Base-by-base conservation (phyloP, 2,113 vertebrate species). In the Bombycilla garrulus region DNA sequence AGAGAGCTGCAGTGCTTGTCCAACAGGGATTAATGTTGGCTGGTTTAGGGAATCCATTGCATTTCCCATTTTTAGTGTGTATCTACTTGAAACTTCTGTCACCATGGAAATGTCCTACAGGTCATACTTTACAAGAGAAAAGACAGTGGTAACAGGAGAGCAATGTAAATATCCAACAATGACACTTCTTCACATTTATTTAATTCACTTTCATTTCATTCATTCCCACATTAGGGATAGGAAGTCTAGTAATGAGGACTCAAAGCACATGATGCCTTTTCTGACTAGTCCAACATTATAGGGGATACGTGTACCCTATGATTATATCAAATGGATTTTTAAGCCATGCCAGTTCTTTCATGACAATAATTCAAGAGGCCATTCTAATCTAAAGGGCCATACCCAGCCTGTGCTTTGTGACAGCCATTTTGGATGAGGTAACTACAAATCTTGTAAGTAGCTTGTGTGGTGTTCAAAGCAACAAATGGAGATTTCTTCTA, bases 361-460 rank as follows among this genome's bases (percentile, higher is more conserved):
- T 15, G 9, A 36, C 38, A 70, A 36, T 50, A 60, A 82, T 50
- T 65, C 65, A 69, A 92, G 36, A 36, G 17, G 20, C n/a, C 54
- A 0, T 64, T 70, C 36, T 83, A 57, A 50, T 65, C 42, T 21
- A 44, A 18, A 13, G 31, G 44, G 45, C 3, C n/a, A 62, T n/a
- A 66, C 33, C 77, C 76, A 88, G 58, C 28, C 50, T 1, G 0
- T 40, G 70, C 42, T 69, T 90, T 90, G 73, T 56, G 66, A 60
- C 1, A 4, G 25, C 5, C n/a, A 5, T 47, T 81, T 81, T n/a
- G 13, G 31, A 48, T 0, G 0, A 81, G 44, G 25, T 64, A 51
- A 77, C 22, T n/a, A 31, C 61, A 47, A 51, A 33, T 11, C 79
- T 50, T 70, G 17, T n/a, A 40, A 89, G n/a, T 28, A 56, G 25